Base-by-base conservation (phyloP, 2,888 invertebrate species). In the Habroteleia sp. region DNA sequence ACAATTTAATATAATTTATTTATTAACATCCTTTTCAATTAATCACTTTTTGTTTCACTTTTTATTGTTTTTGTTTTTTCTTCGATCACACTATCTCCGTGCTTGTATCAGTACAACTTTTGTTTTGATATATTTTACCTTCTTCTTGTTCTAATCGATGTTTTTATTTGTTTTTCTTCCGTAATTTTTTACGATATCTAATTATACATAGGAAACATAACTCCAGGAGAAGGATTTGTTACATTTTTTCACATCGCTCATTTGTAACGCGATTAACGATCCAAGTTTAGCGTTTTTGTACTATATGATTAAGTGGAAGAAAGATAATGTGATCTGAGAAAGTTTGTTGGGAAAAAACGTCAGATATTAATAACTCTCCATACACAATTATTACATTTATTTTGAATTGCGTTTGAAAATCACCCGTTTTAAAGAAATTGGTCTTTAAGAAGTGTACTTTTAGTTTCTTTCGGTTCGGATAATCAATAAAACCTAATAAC, bases 401-500 rank as follows among this genome's bases (percentile, higher is more conserved):
- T n/a, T n/a, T n/a, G n/a, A n/a, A n/a, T n/a, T n/a, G n/a, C n/a
- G n/a, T n/a, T n/a, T n/a, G n/a, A n/a, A n/a, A n/a, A n/a, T n/a
- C n/a, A n/a, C n/a, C n/a, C n/a, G n/a, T n/a, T n/a, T n/a, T n/a
- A n/a, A n/a, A n/a, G n/a, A n/a, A n/a, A n/a, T n/a, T n/a, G n/a
- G n/a, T n/a, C n/a, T n/a, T n/a, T n/a, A n/a, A n/a, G n/a, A n/a
- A n/a, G n/a, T n/a, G n/a, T n/a, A n/a, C n/a, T n/a, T n/a, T n/a
- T n/a, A 25, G 7, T 7, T 25, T 50, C 7, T 14, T 35, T 41
- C 20, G 29, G 23, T 27, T 54, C 50, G 33, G 54, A 46, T 52
- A 62, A 71, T 69, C 44, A 46, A 46, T 62, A 62, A 14, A 35
- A 35, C 42, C 13, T 46, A 63, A 63, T 63, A 44, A 62, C 52